Evolutionary conservation across 2,888 invertebrate genomes (phyloP).

Genomic region (Cordilura impudica): DNA sequence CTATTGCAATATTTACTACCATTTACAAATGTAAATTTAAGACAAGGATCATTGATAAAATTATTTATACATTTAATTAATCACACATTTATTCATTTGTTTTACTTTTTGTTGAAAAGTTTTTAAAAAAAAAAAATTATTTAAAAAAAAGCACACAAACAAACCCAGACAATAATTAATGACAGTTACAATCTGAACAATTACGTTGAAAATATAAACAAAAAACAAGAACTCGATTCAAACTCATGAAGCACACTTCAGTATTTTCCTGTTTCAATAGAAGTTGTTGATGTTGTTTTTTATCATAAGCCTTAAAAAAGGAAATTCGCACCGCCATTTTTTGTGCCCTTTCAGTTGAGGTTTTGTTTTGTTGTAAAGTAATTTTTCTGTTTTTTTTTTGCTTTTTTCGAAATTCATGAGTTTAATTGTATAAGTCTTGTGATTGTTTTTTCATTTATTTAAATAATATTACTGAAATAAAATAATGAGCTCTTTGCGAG

Average conservation of each 20-base stretch:
- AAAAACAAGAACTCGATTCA: constrained; percentile 29
- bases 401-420: not conserved
- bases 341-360: constrained; percentile 66
- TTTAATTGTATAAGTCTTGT: not conserved
- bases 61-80: constrained; percentile 58
- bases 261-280: constrained; percentile 41
- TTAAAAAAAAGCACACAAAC: constrained; percentile 62
- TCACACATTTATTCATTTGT: constrained; percentile 53
- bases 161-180: constrained; percentile 77
- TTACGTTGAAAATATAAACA: constrained; percentile 20
- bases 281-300: constrained; percentile 39
- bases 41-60: constrained; percentile 62
- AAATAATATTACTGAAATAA: constrained; percentile 53
- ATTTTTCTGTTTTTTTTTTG: constrained; percentile 1
- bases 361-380: constrained; percentile 35
- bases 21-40: constrained; percentile 84
- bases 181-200: constrained; percentile 76
- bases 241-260: constrained; percentile 57
- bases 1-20: too few species aligned
- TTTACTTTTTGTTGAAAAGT: constrained; percentile 15
- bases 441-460: constrained; percentile 46
- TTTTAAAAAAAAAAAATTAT: constrained; percentile 45
- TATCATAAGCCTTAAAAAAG: constrained; percentile 63
- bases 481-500: constrained; percentile 61
- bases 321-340: constrained; percentile 77